Evolutionary conservation across 2,888 invertebrate species (phyloP).

Genomic region (Automeris io): DNA sequence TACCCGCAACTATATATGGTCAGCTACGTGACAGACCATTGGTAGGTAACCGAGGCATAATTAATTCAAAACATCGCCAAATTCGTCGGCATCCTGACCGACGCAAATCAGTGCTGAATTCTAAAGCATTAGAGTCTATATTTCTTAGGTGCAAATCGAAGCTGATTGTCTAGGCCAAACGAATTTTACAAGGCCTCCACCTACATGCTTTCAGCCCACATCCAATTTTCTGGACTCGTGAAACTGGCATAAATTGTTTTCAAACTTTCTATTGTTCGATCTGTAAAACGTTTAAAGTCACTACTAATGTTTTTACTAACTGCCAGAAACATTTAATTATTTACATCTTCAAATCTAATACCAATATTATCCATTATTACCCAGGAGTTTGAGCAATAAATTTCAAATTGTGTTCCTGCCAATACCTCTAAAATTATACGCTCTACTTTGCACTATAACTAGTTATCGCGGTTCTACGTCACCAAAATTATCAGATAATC

Average conservation of each 20-base stretch:
- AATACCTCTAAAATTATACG: too few relatives aligned
- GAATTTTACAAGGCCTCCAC: slow-evolving; percentile 66
- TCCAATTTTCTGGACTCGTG: slow-evolving; percentile 51
- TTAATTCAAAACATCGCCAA: slow-evolving; percentile 67
- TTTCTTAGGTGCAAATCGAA: slow-evolving; percentile 26
- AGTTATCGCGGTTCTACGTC: background rate
- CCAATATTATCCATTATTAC: too few relatives aligned
- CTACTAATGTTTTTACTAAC: too few relatives aligned
- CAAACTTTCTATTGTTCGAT: slow-evolving; percentile 1
- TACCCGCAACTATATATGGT: slow-evolving; percentile 60
- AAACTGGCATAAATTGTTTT: slow-evolving; percentile 3
- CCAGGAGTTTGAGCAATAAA: too few relatives aligned
- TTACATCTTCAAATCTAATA: too few relatives aligned
- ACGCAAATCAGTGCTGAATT: slow-evolving; percentile 48
- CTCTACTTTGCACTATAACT: too few relatives aligned
- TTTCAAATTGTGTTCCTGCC: too few relatives aligned
- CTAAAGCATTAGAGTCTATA: slow-evolving; percentile 41
- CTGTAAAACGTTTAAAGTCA: too few relatives aligned
- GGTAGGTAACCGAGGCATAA: slow-evolving; percentile 34
- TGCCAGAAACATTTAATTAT: too few relatives aligned
- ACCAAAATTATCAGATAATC: background rate
- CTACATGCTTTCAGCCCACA: slow-evolving; percentile 68
- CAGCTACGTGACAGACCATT: slow-evolving; percentile 63
- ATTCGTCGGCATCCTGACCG: slow-evolving; percentile 43
- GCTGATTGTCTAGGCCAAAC: slow-evolving; percentile 54